phyloP scores from a whole-genome alignment of 2,113 vertebrate species.

The Himantopus leucocephalus region DNA sequence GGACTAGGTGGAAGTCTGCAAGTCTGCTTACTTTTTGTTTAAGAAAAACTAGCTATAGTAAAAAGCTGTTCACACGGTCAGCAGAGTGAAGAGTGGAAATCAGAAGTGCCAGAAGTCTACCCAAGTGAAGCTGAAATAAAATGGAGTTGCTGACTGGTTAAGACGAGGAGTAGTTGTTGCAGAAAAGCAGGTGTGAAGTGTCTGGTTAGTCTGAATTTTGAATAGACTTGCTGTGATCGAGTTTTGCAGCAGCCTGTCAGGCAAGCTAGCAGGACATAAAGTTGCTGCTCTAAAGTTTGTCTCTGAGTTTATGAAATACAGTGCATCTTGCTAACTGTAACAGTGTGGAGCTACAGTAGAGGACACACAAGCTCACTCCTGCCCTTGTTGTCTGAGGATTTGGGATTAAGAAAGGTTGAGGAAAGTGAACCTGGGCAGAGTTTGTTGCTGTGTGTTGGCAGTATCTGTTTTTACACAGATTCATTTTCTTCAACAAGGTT shows the following conservation, averaged over 20 bases:
- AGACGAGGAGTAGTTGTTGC: neutral
- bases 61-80: neutral
- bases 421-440: neutral
- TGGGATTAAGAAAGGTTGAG: neutral
- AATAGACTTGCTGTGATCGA: neutral
- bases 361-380: neutral
- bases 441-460: neutral
- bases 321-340: neutral
- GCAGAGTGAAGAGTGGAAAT: neutral
- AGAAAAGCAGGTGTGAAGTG: neutral
- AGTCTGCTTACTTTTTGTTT: neutral
- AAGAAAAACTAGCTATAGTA: neutral
- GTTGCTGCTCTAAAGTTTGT: neutral
- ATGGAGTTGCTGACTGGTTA: neutral
- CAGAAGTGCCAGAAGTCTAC: neutral
- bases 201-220: neutral
- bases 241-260: neutral
- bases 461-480: fast-evolving
- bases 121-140: neutral
- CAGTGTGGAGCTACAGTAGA: neutral
- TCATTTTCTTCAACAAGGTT: neutral
- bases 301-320: neutral
- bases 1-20: neutral
- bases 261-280: neutral
- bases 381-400: neutral